A percentile compares a stretch with the other conserved stretches of the same genome.
Evolutionary conservation across 2,888 invertebrate species (phyloP).

Genomic region (Sarcophaga caerulescens): DNA sequence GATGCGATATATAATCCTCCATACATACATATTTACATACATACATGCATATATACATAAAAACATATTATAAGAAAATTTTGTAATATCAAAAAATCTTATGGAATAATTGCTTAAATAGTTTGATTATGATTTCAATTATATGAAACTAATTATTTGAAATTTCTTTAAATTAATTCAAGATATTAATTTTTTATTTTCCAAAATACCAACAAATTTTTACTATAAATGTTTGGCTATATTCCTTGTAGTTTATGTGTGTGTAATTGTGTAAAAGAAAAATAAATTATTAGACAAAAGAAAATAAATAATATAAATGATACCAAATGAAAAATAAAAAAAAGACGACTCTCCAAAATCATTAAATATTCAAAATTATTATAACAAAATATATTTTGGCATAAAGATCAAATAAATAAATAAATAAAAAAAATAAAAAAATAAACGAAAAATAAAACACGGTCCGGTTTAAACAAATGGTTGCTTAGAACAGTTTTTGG

Average conservation of each 20-base stretch:
- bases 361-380: slow-evolving; percentile 49
- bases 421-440: not conserved
- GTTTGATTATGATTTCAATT: slow-evolving; percentile 3
- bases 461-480: slow-evolving; percentile 27
- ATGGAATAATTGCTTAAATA: slow-evolving; percentile 35
- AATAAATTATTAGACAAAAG: slow-evolving; percentile 47
- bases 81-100: slow-evolving; percentile 23
- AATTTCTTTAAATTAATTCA: slow-evolving; percentile 3
- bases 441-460: slow-evolving; percentile 10
- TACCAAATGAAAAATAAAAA: slow-evolving; percentile 28
- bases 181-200: not conserved
- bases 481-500: slow-evolving; percentile 43
- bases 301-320: slow-evolving; percentile 9
- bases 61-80: not conserved
- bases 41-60: not conserved
- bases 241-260: slow-evolving; percentile 66
- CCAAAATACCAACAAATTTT: slow-evolving; percentile 29
- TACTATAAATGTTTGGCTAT: slow-evolving; percentile 63
- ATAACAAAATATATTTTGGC: slow-evolving; percentile 42
- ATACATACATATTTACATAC: not conserved
- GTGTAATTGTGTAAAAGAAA: slow-evolving; percentile 63
- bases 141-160: not conserved
- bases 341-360: slow-evolving; percentile 21
- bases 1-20: slow-evolving; percentile 19
- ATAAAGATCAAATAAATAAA: slow-evolving; percentile 1